Evolutionary conservation across 2,797 vertebrate genomes (phyloP).

Genomic region (Sebastolobus altivelis): DNA sequence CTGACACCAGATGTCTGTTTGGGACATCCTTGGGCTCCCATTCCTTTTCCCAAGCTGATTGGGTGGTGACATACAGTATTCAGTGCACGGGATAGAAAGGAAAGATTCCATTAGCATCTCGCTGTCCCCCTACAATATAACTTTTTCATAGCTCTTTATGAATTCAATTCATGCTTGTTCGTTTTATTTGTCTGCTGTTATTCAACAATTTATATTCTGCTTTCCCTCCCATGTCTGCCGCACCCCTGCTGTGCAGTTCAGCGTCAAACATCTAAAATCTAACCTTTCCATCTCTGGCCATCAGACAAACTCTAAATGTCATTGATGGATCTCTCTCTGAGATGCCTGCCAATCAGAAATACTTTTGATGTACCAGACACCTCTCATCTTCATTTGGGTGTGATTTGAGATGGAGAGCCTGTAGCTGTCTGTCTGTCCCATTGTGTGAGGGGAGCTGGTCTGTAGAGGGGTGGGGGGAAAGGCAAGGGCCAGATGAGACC

Average conservation of each 20-base stretch:
- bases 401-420: constrained; percentile 57
- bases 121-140: constrained; percentile 23
- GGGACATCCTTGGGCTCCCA: no score
- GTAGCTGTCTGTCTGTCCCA: constrained; percentile 46
- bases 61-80: constrained; percentile 22
- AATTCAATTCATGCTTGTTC: constrained; percentile 37
- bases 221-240: constrained; percentile 8
- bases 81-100: constrained; percentile 29
- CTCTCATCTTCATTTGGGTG: constrained; percentile 71
- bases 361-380: constrained; percentile 72
- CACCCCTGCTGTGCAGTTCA: constrained; percentile 57
- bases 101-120: constrained; percentile 60
- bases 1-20: no score
- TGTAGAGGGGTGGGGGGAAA: constrained; percentile 4
- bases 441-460: constrained; percentile 51
- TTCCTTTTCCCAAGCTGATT: no score
- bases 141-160: constrained; percentile 26
- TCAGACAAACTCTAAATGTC: constrained; percentile 81
- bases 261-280: constrained; percentile 75
- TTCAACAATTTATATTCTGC: constrained; percentile 48
- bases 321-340: constrained; percentile 71
- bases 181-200: constrained; percentile 41
- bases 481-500: constrained; percentile 73
- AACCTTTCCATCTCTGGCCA: constrained; percentile 79
- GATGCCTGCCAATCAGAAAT: constrained; percentile 64